Evolutionary conservation across 2,113 vertebrate species (phyloP).

Genomic region (Pseudopipra pipra): DNA sequence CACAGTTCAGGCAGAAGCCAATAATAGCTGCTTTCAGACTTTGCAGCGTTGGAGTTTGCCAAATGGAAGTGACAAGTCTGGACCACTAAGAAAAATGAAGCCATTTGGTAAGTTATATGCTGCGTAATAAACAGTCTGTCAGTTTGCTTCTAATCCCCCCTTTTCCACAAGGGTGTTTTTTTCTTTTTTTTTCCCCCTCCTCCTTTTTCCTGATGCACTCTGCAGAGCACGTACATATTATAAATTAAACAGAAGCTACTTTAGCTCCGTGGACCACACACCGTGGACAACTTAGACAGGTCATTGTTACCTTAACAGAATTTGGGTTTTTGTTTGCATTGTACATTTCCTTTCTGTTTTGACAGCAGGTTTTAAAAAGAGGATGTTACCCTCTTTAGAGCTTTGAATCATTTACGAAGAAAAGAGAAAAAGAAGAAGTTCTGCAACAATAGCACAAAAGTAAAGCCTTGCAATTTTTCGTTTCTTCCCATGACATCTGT

Average conservation of each 20-base stretch:
- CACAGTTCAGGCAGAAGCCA: constrained; percentile 8
- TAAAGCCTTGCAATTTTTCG: constrained; percentile 1
- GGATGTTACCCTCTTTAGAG: constrained; percentile 15
- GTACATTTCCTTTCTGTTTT: constrained; percentile 48
- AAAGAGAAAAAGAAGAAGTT: constrained; percentile 31
- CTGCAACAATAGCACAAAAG: neutral
- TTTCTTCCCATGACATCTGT: constrained; percentile 51
- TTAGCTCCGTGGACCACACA: constrained; percentile 63
- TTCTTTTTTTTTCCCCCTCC: accelerated
- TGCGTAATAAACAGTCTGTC: constrained; percentile 72
- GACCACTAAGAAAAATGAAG: constrained; percentile 71
- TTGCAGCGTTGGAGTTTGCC: constrained; percentile 58
- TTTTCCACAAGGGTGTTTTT: constrained; percentile 3
- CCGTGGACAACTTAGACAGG: constrained; percentile 6
- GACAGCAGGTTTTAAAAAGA: constrained; percentile 48
- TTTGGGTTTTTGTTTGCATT: constrained; percentile 45
- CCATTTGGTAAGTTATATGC: constrained; percentile 59
- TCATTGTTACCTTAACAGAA: constrained; percentile 61
- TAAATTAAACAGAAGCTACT: constrained; percentile 56
- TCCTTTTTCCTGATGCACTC: neutral
- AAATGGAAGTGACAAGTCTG: constrained; percentile 71
- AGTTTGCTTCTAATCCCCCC: constrained; percentile 63
- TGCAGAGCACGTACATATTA: neutral
- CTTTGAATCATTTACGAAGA: constrained; percentile 1
- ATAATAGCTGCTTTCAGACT: constrained; percentile 69